phyloP scores from a whole-genome alignment of 1,140 invertebrate genomes.

The Sarcophaga peregrina region DNA sequence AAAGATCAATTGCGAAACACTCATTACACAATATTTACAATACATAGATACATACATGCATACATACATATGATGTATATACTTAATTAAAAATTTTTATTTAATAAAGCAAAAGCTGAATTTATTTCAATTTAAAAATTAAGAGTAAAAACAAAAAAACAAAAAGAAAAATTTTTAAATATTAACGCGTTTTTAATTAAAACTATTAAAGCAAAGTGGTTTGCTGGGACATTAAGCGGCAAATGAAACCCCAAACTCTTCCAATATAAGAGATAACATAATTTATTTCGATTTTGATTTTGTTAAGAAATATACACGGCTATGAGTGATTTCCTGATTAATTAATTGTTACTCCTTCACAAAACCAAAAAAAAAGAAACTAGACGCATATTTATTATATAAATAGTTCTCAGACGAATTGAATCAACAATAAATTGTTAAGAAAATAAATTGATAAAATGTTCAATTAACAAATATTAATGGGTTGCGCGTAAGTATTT shows the following conservation, averaged over 20 bases:
- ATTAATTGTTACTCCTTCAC: too few species aligned
- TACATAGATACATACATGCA: too few species aligned
- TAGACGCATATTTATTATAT: conserved; percentile 19
- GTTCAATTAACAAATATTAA: too few species aligned
- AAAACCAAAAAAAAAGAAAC: too few species aligned
- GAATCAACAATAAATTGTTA: not conserved
- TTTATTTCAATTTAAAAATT: not conserved
- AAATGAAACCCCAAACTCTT: too few species aligned
- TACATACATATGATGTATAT: not conserved
- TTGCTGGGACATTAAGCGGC: conserved; percentile 25
- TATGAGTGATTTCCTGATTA: too few species aligned
- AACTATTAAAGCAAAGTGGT: too few species aligned
- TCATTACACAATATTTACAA: conserved; percentile 20
- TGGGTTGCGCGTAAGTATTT: not conserved
- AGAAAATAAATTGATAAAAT: not conserved
- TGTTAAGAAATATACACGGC: too few species aligned
- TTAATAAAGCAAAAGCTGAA: conserved; percentile 9
- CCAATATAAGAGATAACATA: too few species aligned
- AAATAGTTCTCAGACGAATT: conserved; percentile 7
- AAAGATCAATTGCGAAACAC: conserved; percentile 1
- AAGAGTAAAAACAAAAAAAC: not conserved
- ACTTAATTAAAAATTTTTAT: conserved; percentile 11
- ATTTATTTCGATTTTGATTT: too few species aligned
- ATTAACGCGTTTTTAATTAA: not conserved
- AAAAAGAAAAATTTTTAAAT: not conserved